Evolutionary conservation across 2,113 vertebrate species (phyloP).

Genomic region (Eleginops maclovinus): DNA sequence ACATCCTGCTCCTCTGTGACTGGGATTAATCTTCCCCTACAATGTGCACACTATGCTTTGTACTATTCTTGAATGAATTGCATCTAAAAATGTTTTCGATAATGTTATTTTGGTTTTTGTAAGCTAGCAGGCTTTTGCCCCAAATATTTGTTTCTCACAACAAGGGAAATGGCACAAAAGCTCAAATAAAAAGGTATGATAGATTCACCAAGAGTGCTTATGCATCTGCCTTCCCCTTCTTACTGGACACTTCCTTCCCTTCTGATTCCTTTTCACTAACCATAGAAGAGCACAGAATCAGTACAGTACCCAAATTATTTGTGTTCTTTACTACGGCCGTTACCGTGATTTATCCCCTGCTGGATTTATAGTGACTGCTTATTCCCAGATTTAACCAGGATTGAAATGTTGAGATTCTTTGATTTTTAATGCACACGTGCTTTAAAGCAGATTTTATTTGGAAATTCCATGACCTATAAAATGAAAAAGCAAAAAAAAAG

Average conservation of each 20-base stretch:
- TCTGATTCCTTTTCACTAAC: not conserved
- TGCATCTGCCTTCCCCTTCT: not conserved
- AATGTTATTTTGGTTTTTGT: no score
- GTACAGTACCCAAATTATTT: conserved; percentile 42
- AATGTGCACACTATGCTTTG: not conserved
- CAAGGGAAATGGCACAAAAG: not conserved
- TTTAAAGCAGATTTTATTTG: conserved; percentile 45
- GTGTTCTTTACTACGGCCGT: conserved; percentile 37
- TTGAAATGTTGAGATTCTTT: conserved; percentile 28
- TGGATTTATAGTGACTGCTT: conserved; percentile 42
- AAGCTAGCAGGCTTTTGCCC: not conserved
- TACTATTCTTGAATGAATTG: not conserved
- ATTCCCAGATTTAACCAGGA: conserved; percentile 53
- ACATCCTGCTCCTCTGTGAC: conserved; percentile 40
- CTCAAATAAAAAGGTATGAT: not conserved
- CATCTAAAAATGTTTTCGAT: not conserved
- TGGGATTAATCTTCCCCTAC: conserved; percentile 5
- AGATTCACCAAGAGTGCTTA: not conserved
- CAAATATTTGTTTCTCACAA: conserved; percentile 6
- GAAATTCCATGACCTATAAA: conserved; percentile 34
- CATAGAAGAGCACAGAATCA: not conserved
- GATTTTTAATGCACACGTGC: conserved; percentile 28
- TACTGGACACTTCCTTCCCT: not conserved
- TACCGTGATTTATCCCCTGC: conserved; percentile 26
- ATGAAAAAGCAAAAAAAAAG: conserved; percentile 42